These are phyloP conservation scores for Dicerorhinus sumatrensis DNA, from an alignment of 2,113 vertebrate genomes.

Conservation along the genomic window DNA sequence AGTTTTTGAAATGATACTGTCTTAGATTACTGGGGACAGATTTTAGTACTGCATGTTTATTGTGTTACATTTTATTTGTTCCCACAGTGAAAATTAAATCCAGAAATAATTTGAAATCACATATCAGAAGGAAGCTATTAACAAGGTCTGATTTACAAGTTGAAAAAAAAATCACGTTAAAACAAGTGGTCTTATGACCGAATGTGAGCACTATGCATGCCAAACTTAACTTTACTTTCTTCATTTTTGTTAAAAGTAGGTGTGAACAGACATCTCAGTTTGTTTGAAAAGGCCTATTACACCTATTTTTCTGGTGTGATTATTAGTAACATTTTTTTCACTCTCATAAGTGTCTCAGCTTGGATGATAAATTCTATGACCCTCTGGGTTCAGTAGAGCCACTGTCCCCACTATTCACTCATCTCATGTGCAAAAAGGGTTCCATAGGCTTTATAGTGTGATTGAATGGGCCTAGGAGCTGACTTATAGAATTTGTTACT, in stretches of 20 bases:
- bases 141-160: not conserved
- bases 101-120: constrained; percentile 9
- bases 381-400: not conserved
- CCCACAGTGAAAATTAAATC: not conserved
- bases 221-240: not conserved
- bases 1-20: constrained; percentile 4
- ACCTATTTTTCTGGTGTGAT: not conserved
- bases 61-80: not conserved
- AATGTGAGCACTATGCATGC: not conserved
- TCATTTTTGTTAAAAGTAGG: not conserved
- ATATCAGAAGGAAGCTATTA: not conserved
- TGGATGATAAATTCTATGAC: not conserved
- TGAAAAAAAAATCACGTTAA: constrained; percentile 44
- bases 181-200: not conserved
- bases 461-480: not conserved
- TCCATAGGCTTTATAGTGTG: not conserved
- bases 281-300: not conserved
- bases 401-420: not conserved
- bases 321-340: not conserved
- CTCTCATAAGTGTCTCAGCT: not conserved
- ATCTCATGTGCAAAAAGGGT: not conserved
- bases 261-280: not conserved
- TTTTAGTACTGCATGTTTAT: constrained; percentile 20
- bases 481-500: not conserved
- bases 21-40: constrained; percentile 18